These are phyloP conservation scores for Drosophila nannoptera DNA, from an alignment of 1,140 invertebrate genomes.

Conservation along the genomic window DNA sequence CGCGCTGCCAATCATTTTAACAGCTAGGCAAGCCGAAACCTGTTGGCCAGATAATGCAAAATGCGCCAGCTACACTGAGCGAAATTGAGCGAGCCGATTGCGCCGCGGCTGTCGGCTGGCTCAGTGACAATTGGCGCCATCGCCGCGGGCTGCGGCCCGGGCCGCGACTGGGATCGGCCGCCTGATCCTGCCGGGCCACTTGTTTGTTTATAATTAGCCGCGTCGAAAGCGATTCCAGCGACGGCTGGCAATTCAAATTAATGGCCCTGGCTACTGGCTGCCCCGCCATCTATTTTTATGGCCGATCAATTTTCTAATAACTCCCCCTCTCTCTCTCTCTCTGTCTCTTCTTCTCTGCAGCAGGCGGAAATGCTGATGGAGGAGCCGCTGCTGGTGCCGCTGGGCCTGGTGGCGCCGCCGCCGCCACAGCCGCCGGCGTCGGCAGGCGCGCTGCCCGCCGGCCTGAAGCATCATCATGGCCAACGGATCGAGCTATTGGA, in stretches of 20 bases:
- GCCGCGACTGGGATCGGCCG: slow-evolving; percentile 19
- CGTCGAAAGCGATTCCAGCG: slow-evolving; percentile 31
- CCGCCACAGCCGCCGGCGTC: slow-evolving; percentile 38
- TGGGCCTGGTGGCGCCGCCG: slow-evolving; percentile 41
- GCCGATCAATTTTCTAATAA: slow-evolving; percentile 67
- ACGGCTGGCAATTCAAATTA: slow-evolving; percentile 68
- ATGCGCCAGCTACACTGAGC: slow-evolving; percentile 39
- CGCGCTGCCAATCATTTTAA: slow-evolving; percentile 76
- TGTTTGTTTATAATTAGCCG: slow-evolving; percentile 78
- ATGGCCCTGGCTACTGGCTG: slow-evolving; percentile 70
- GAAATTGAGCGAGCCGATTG: background rate
- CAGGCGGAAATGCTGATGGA: slow-evolving; percentile 70
- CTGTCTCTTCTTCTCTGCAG: slow-evolving; percentile 28
- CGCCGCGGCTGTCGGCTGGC: slow-evolving; percentile 29
- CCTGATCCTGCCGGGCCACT: slow-evolving; percentile 41
- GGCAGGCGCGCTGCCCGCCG: slow-evolving; percentile 41
- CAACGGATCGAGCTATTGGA: slow-evolving; percentile 78
- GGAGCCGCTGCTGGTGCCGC: slow-evolving; percentile 48
- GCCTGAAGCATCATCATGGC: slow-evolving; percentile 78
- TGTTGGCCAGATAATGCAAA: slow-evolving; percentile 64
- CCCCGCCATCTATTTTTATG: slow-evolving; percentile 65
- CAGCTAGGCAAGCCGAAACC: slow-evolving; percentile 62
- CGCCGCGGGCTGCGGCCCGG: slow-evolving; percentile 51
- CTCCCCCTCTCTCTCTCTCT: background rate
- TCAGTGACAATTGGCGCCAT: slow-evolving; percentile 77